phyloP scores from a whole-genome alignment of 37 sponge, comb jelly and placozoan species.

The Tethya wilhelma region DNA sequence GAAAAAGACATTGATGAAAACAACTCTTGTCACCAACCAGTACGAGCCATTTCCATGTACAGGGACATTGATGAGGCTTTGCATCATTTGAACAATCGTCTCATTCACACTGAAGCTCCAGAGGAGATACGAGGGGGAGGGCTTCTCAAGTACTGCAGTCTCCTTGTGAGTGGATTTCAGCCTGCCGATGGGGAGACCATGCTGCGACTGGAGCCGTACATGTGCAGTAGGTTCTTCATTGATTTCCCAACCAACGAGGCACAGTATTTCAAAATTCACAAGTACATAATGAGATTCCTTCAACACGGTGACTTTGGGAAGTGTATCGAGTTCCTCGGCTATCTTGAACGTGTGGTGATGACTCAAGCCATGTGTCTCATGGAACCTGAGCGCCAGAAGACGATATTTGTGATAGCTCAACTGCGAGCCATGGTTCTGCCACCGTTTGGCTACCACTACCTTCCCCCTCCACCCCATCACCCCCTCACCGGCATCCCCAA shows the following conservation, averaged over 20 bases:
- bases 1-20: slow-evolving; percentile 29
- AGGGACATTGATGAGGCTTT: slow-evolving; percentile 83
- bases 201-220: slow-evolving; percentile 79
- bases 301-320: slow-evolving; percentile 7
- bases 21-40: slow-evolving; percentile 78
- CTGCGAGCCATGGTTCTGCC: slow-evolving; percentile 3
- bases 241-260: slow-evolving; percentile 71
- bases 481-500: slow-evolving; percentile 14
- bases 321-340: slow-evolving; percentile 51
- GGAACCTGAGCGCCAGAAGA: slow-evolving; percentile 60
- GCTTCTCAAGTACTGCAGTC: slow-evolving; percentile 88
- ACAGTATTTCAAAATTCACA: slow-evolving; percentile 60
- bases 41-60: slow-evolving; percentile 76
- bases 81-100: slow-evolving; percentile 86
- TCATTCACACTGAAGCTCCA: slow-evolving; percentile 79
- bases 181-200: slow-evolving; percentile 73
- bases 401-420: slow-evolving; percentile 43
- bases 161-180: slow-evolving; percentile 77
- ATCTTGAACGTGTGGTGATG: slow-evolving; percentile 45
- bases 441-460: background rate
- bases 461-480: background rate
- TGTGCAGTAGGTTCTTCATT: slow-evolving; percentile 96
- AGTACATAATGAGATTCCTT: slow-evolving; percentile 60
- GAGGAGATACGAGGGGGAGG: slow-evolving; percentile 97
- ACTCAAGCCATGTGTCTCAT: slow-evolving; percentile 59